Conservation (phyloP, 2,113 vertebrate genomes). For the Struthio camelus region DNA sequence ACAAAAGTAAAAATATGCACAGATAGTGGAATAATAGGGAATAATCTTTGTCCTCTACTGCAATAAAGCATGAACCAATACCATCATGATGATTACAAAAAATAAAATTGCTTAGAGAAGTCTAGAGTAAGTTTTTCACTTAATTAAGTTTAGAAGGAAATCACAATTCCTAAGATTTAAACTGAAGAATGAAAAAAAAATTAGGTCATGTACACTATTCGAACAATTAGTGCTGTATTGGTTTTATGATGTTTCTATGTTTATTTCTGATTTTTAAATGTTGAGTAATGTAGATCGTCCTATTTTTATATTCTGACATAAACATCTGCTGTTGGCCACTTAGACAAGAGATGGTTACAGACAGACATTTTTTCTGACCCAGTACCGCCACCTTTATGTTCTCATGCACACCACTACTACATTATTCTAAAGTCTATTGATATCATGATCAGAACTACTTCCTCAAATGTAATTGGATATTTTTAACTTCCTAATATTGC, state of each 20-base stretch:
- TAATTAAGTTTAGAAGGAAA: neutral
- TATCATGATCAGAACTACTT: slow-evolving; percentile 10
- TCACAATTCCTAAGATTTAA: neutral
- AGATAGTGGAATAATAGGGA: neutral
- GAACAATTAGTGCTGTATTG: neutral
- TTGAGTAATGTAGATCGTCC: neutral
- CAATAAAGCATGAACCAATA: neutral
- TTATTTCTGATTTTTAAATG: neutral
- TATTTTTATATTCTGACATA: neutral
- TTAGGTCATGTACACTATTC: neutral
- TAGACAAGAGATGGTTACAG: neutral
- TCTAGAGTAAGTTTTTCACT: neutral
- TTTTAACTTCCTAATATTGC: slow-evolving; percentile 14
- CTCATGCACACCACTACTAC: neutral
- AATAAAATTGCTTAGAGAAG: neutral
- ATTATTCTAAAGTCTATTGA: slow-evolving; percentile 17
- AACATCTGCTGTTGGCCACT: neutral
- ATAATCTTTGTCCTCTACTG: neutral
- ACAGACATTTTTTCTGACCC: neutral
- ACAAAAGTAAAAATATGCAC: neutral
- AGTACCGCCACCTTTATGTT: neutral
- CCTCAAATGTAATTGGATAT: slow-evolving; percentile 10
- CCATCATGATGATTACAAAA: neutral
- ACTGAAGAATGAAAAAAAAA: neutral
- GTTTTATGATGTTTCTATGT: neutral